Evolutionary conservation across 2,888 invertebrate species (phyloP).

Genomic region (Tenthredo amoena): DNA sequence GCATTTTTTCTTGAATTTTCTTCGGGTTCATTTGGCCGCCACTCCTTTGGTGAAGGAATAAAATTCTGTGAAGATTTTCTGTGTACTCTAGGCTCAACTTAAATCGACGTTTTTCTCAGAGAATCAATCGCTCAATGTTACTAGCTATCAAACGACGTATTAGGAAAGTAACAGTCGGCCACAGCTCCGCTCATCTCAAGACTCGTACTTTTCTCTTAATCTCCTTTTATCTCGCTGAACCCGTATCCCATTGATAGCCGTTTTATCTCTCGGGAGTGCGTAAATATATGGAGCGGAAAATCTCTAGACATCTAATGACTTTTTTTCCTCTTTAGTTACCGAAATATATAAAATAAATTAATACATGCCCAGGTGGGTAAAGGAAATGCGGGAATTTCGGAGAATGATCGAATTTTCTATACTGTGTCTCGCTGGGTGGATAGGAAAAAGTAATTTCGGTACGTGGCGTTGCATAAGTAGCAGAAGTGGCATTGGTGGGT

Average conservation of each 20-base stretch:
- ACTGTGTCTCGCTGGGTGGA: background rate
- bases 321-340: background rate
- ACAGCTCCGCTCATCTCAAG: background rate
- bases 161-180: background rate
- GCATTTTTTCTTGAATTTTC: background rate
- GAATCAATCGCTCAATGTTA: background rate
- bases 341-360: background rate
- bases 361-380: background rate
- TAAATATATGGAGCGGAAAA: background rate
- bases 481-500: background rate
- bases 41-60: background rate
- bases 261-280: too few species aligned
- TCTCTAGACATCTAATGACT: background rate
- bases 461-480: conserved; percentile 44
- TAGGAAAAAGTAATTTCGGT: conserved; percentile 44
- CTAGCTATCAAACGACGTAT: background rate
- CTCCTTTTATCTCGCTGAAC: background rate
- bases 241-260: too few species aligned
- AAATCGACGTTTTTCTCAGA: background rate
- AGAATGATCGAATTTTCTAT: background rate
- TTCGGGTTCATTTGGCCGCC: background rate
- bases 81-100: background rate
- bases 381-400: background rate
- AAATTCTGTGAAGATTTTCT: background rate
- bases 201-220: background rate